Evolutionary conservation across 2,113 vertebrate genomes (phyloP), one percentile per base, ranked within the genome.

Genomic region (Microcebus griseorufus): DNA sequence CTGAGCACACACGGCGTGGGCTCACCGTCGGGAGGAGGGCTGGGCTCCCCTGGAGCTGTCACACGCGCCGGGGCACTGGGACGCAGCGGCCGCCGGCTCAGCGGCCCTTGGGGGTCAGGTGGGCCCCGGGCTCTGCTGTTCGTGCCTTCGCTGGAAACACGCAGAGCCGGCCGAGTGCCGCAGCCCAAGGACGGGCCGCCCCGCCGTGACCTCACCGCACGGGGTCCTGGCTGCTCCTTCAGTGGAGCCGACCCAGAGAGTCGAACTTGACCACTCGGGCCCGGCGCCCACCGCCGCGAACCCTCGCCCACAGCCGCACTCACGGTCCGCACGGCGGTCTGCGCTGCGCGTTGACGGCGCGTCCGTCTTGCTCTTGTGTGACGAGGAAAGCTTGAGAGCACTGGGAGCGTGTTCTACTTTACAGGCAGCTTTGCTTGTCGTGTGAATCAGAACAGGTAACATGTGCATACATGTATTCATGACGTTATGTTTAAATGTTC

Each of bases 1-100:
- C 34, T 45, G 37, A 22, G 48, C 9, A 0, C 1, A 6, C 20
- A 12, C 8, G 1, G 1, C 1, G 0, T 32, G 17, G 18, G 9
- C 11, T 58, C 2, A 13, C 13, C 6, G 4, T 10, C 11, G 4
- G 45, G 17, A 45, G 22, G 27, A 22, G 8, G 10, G 34, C 11
- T 0, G 5, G 27, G 23, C 27, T 37, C 22, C 37, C 65, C 17
- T 17, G 42, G 78, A 42, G 58, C 53, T 42, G 85, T 90, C 86
- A 5, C 39, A 14, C 1, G 51, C 48, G 76, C 22, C 37, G 6
- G 6, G 32, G 70, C 42, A 29, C 48, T 3, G 8, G 58, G 76
- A 78, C 37, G 23, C 37, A 13, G 27, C 37, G 73, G 39, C 10
- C 20, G 51, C 17, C 6, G 11, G 51, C 58, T 58, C 32, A 10